Evolutionary conservation across 2,888 invertebrate genomes (phyloP).

Genomic region (Amblyjoppa fuscipennis): DNA sequence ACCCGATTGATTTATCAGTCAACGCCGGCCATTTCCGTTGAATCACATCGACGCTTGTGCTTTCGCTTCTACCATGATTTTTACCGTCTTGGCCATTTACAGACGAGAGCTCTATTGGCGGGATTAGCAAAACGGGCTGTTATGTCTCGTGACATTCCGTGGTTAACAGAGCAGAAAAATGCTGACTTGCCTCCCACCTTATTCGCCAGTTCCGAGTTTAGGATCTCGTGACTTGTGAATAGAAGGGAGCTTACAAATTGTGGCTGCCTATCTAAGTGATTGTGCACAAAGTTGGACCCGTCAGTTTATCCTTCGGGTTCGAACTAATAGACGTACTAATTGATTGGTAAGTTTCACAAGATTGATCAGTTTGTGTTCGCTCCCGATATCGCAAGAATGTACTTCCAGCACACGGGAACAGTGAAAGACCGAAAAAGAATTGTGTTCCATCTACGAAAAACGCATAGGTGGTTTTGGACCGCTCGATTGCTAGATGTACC

Average conservation of each 20-base stretch:
- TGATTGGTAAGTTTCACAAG: too few relatives aligned
- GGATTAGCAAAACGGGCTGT: slow-evolving; percentile 16
- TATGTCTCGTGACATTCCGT: slow-evolving; percentile 31
- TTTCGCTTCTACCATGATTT: not conserved
- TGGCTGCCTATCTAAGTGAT: not conserved
- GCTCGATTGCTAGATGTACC: slow-evolving; percentile 25
- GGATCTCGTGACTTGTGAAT: slow-evolving; percentile 18
- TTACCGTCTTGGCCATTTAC: not conserved
- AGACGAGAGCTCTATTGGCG: not conserved
- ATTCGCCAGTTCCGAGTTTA: slow-evolving; percentile 20
- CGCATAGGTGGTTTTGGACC: not conserved
- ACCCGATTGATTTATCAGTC: too few relatives aligned
- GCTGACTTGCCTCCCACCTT: slow-evolving; percentile 4
- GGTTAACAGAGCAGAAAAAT: slow-evolving; percentile 74
- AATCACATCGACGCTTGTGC: not conserved
- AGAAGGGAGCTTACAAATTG: slow-evolving; percentile 29
- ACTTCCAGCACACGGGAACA: not conserved
- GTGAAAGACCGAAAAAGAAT: not conserved
- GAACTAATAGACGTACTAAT: too few relatives aligned
- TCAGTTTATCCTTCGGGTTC: too few relatives aligned
- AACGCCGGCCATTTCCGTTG: not conserved
- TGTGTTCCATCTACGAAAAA: not conserved
- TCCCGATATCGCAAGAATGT: too few relatives aligned
- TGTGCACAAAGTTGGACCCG: not conserved
- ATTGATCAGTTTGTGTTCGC: too few relatives aligned